Base-by-base conservation (phyloP, 2,888 invertebrate species). In the Slavum lentiscoides region DNA sequence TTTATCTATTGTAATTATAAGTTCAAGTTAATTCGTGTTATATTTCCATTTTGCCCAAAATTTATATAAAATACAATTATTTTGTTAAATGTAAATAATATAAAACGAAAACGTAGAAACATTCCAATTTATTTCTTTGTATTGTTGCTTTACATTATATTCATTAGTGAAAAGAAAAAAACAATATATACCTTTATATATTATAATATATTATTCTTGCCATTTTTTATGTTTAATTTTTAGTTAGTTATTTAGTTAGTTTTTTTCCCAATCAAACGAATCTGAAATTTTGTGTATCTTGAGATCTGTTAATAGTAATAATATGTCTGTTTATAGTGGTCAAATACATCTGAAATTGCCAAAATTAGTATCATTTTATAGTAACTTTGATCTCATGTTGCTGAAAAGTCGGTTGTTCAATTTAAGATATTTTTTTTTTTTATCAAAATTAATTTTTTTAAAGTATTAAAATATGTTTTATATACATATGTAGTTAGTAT, bases 1-100 rank as follows among this genome's bases (percentile, higher is more conserved):
- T 70, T 80, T 80, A 80, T 80, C 80, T 80, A 80, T 80, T 80
- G 80, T 80, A 80, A 80, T 80, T 80, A 64, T 80, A 72, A 72
- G 70, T 80, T 80, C 70, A 72, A 80, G 70, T 80, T 80, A 80
- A 80, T 80, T 80, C 39, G n/a, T 80, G 80, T 80, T 80, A 72
- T 80, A 80, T 80, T 80, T 80, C 64, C 70, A 80, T 80, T 62
- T 70, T 80, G 72, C 70, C 80, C 80, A 15, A 80, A 80, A 80
- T 80, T 80, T 80, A 72, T 80, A 80, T 80, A 64, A 64, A 70
- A 80, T 64, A 72, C 49, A 15, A 49, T 15, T 11, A 64, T 64
- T 80, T 72, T 80, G 80, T 80, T 80, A 72, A 70, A 62, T 80
- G 80, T 80, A 80, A 80, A 80, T 80, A 80, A 49, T 80, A 72